Evolutionary conservation across 1,140 invertebrate genomes (phyloP).

Genomic region (Lepidurus apus): DNA sequence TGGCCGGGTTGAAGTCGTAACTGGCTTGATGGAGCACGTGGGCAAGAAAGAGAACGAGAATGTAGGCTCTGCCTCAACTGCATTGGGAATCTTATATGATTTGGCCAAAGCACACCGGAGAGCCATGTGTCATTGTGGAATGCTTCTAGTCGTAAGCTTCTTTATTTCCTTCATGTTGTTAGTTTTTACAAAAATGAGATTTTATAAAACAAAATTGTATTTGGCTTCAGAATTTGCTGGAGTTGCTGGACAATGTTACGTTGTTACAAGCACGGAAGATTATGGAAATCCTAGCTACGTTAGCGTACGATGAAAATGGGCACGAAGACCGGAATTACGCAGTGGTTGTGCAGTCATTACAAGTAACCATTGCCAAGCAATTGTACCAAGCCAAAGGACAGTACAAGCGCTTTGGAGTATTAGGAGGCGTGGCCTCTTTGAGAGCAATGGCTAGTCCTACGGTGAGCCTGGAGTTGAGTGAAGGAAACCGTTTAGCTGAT

Average conservation of each 20-base stretch:
- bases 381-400: neutral
- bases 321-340: slow-evolving; percentile 1
- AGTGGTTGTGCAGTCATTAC: neutral
- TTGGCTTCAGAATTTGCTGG: neutral
- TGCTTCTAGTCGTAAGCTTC: slow-evolving; percentile 13
- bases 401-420: neutral
- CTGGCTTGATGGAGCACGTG: neutral
- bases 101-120: slow-evolving; percentile 19
- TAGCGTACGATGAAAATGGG: slow-evolving; percentile 28
- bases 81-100: slow-evolving; percentile 23
- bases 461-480: neutral
- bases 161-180: too few relatives aligned
- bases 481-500: neutral
- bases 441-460: slow-evolving; percentile 20
- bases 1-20: neutral
- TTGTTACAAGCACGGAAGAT: slow-evolving; percentile 24
- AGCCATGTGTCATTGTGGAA: slow-evolving; percentile 25
- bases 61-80: slow-evolving; percentile 15
- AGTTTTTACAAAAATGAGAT: too few relatives aligned
- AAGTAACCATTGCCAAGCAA: neutral
- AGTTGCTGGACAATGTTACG: slow-evolving; percentile 27
- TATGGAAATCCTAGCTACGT: slow-evolving; percentile 29
- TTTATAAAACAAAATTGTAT: too few relatives aligned
- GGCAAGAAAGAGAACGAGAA: neutral
- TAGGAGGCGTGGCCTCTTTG: neutral